Evolutionary conservation across 2,888 invertebrate species (phyloP), one percentile per base, ranked within the genome.

Genomic region (Coelinius sp.): DNA sequence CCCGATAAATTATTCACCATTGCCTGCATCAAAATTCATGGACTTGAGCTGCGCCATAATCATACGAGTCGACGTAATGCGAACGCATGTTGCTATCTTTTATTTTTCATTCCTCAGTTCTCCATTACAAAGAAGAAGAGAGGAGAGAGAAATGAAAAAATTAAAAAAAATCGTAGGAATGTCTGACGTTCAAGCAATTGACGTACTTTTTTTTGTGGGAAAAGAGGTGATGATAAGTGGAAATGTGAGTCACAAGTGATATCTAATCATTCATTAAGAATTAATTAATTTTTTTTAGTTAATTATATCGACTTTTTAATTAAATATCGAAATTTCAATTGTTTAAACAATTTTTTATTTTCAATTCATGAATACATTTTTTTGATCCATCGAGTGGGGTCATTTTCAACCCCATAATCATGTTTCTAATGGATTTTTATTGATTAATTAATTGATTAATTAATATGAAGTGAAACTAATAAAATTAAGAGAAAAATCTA

Each of bases 41-140:
- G 31, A 27, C 31, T 59, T 4, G 10, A 1, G 59, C 17, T 8
- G 59, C 31, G n/a, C 17, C 17, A 49, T 17, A 59, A 35, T 59
- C 59, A 59, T 25, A 59, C 35, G 59, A 59, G 14, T 59, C 59
- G 35, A 35, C 59, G 59, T 59, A 59, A 59, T 59, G 1, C 59
- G 59, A 59, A 35, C 59, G 56, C 56, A 56, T 56, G 35, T 17
- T 31, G 20, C 17, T 59, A 35, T 59, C 31, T 59, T 10, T 25
- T 3, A 17, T 14, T 6, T 35, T 31, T 20, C 35, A 31, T 59
- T 59, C 31, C 31, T 59, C 31, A 17, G 35, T 59, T 59, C 31
- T 17, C 31, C 35, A 59, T 59, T 59, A 49, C 46, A 49, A 17
- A 49, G 20, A 6, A 17, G 20, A 59, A 31, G 14, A 31, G 17